Evolutionary conservation across 2,113 vertebrate species (phyloP).

Genomic region (Puma concolor): DNA sequence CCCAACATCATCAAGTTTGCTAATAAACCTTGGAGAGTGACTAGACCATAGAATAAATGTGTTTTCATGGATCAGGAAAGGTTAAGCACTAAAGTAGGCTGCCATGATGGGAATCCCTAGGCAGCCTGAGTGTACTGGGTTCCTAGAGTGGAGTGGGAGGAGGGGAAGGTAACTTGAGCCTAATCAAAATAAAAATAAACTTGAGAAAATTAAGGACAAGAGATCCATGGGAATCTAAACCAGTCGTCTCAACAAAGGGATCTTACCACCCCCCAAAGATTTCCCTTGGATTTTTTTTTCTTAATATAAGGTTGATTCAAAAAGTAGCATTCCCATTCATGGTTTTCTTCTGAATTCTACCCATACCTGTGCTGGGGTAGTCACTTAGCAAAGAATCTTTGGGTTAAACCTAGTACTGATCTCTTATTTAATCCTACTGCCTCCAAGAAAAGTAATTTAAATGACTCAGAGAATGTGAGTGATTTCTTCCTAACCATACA

Average conservation of each 20-base stretch:
- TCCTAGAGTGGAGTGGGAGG: neutral
- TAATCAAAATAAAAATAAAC: conserved; percentile 41
- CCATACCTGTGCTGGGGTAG: neutral
- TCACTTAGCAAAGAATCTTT: conserved; percentile 41
- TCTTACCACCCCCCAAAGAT: neutral
- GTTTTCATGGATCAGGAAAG: conserved; percentile 18
- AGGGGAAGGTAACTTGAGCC: neutral
- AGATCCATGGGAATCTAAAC: conserved; percentile 15
- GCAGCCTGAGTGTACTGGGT: neutral
- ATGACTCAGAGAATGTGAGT: neutral
- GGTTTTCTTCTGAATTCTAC: neutral
- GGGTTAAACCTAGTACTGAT: neutral
- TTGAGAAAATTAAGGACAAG: conserved; percentile 14
- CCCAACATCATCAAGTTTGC: neutral
- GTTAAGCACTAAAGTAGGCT: neutral
- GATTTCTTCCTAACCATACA: neutral
- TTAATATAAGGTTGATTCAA: neutral
- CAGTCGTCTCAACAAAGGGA: neutral
- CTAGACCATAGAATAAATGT: neutral
- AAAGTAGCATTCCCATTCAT: neutral
- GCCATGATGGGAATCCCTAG: neutral
- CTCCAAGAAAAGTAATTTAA: neutral
- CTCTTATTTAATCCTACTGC: neutral
- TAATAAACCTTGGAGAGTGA: conserved; percentile 20
- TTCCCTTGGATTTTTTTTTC: neutral